Base-by-base conservation (phyloP, 2,113 vertebrate species). In the Sapayoa aenigma region DNA sequence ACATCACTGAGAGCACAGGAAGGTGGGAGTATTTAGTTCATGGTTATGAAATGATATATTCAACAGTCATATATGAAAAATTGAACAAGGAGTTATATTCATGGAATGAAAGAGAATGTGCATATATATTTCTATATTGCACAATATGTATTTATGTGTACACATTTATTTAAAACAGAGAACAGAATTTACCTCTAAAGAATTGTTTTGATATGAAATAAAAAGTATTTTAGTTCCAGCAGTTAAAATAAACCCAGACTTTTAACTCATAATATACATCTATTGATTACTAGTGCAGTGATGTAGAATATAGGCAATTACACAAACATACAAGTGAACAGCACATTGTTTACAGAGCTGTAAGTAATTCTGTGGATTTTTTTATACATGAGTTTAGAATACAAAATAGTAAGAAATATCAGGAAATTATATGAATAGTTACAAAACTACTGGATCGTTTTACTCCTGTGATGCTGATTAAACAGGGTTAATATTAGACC, bases 311-410 rank as follows among this genome's bases (percentile, higher is more conserved):
- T 11, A 42, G 20, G 50, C 16, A 78, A 49, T 17, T 59, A 14
- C 8, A n/a, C 12, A 28, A 85, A 69, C 5, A n/a, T 7, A 52
- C 5, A 75, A 49, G 5, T n/a, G 22, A 82, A 53, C 12, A 56
- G 3, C 10, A 53, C 19, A 6, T 72, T 52, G 6, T 68, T 52
- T 73, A 44, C 14, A 31, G 49, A 87, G 4, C 2, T 53, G 4
- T 22, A 31, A 1, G 3, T 55, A 0, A 5, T 52, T 44, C 39
- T 49, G 6, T 39, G 6, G 2, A 0, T 3, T 42, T 76, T 60
- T 68, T 28, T 7, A 15, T 10, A 41, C 14, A 27, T 27, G 20
- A 76, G 12, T 49, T 79, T 44, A 65, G 17, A 68, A 67, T 4
- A 46, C 2, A 67, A 83, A 87, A 7, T 27, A 55, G 13, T 31